phyloP scores from a whole-genome alignment of 2,113 vertebrate genomes.

The Herpetotheres cachinnans region DNA sequence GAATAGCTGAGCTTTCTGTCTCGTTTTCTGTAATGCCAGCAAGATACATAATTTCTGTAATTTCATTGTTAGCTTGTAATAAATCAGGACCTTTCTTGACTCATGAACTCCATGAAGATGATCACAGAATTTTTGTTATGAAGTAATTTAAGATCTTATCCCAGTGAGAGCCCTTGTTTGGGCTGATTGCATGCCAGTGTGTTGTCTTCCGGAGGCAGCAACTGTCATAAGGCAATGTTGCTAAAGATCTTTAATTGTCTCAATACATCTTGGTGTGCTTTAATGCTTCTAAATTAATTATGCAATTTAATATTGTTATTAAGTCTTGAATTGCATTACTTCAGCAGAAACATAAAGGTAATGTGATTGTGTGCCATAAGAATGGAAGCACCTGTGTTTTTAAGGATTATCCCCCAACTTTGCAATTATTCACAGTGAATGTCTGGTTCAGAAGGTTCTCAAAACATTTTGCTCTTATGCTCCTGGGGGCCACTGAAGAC shows the following conservation, averaged over 20 bases:
- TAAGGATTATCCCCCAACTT: not conserved
- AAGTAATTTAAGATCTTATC: constrained; percentile 23
- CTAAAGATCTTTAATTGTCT: constrained; percentile 46
- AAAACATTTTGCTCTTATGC: not conserved
- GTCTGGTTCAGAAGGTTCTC: not conserved
- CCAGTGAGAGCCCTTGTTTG: not conserved
- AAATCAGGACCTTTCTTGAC: not conserved
- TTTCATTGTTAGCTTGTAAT: not conserved
- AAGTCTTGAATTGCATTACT: constrained; percentile 27
- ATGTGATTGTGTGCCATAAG: constrained; percentile 7
- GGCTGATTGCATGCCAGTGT: not conserved
- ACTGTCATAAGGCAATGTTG: not conserved
- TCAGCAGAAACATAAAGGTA: constrained; percentile 40
- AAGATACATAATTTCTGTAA: constrained; percentile 7
- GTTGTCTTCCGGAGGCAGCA: constrained; percentile 29
- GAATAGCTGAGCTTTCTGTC: not conserved
- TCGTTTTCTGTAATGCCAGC: constrained; percentile 13
- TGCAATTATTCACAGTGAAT: not conserved
- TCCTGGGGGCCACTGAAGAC: not conserved
- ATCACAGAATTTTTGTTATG: not conserved
- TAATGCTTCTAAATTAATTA: constrained; percentile 54
- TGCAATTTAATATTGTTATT: constrained; percentile 28
- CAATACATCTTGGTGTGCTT: constrained; percentile 42
- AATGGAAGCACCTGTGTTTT: constrained; percentile 19
- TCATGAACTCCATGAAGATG: not conserved